Evolutionary conservation across 1,140 invertebrate genomes (phyloP).

Genomic region (Contarinia nasturtii): DNA sequence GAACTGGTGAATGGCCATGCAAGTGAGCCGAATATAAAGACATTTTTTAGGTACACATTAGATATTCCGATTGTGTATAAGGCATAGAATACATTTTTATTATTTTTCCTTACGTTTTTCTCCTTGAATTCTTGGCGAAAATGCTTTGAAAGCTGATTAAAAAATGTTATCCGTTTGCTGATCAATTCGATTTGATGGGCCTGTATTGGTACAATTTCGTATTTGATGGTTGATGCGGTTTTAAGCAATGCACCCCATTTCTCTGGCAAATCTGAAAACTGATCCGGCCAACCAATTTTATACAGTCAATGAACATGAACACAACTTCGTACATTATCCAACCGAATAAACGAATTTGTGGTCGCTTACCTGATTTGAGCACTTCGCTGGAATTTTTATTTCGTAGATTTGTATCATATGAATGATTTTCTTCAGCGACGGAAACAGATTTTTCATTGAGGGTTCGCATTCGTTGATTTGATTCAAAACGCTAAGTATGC

Average conservation of each 20-base stretch:
- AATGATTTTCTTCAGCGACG: slow-evolving; percentile 59
- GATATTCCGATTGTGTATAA: too few relatives aligned
- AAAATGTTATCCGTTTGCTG: slow-evolving; percentile 42
- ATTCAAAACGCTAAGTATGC: slow-evolving; percentile 28
- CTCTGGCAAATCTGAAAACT: slow-evolving; percentile 60
- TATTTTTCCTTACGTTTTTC: slow-evolving; percentile 25
- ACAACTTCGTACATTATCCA: not conserved
- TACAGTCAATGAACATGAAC: not conserved
- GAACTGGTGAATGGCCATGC: not conserved
- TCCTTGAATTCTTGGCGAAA: slow-evolving; percentile 56
- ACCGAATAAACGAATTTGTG: slow-evolving; percentile 7
- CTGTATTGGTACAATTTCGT: slow-evolving; percentile 62
- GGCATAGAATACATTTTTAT: too few relatives aligned
- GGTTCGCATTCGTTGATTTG: slow-evolving; percentile 36
- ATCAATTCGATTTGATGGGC: slow-evolving; percentile 38
- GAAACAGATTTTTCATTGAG: slow-evolving; percentile 53
- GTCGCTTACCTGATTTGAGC: slow-evolving; percentile 28
- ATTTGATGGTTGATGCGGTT: slow-evolving; percentile 59
- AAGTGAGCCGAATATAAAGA: too few relatives aligned
- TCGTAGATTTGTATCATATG: slow-evolving; percentile 49
- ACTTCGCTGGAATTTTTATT: slow-evolving; percentile 49
- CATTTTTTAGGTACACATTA: too few relatives aligned
- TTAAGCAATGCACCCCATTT: slow-evolving; percentile 80
- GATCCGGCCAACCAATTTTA: not conserved
- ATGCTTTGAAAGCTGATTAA: slow-evolving; percentile 57